Conservation (phyloP, 2,113 vertebrate genomes). For the Agapornis roseicollis region DNA sequence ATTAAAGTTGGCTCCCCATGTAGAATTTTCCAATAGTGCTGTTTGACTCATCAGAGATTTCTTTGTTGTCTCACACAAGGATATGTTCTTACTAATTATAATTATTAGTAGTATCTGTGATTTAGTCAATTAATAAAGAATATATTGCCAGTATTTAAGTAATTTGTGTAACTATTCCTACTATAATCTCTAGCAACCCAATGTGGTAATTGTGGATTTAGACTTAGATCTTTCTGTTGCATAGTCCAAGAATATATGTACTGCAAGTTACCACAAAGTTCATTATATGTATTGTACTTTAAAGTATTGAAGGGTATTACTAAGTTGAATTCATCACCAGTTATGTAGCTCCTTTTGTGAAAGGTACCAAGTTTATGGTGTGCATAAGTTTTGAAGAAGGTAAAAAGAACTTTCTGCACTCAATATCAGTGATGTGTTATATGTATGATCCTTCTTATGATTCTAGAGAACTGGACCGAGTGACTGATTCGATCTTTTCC, state of each 20-base stretch:
- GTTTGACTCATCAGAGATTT: not conserved
- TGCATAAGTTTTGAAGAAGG: not conserved
- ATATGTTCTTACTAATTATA: not conserved
- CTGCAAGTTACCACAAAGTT: not conserved
- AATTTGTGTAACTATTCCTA: not conserved
- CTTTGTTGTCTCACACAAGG: not conserved
- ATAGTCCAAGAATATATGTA: not conserved
- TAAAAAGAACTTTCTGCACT: not conserved
- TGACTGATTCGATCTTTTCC: not conserved
- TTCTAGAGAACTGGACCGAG: not conserved
- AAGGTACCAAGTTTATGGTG: not conserved
- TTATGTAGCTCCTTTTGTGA: not conserved
- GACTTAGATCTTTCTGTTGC: not conserved
- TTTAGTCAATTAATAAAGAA: not conserved
- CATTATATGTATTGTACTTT: not conserved
- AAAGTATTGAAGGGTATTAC: not conserved
- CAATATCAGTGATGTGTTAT: not conserved
- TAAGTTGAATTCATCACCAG: not conserved
- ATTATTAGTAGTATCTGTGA: not conserved
- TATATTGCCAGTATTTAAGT: not conserved
- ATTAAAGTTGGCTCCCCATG: not conserved
- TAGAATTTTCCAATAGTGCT: not conserved
- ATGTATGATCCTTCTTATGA: rapidly evolving
- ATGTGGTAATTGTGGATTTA: not conserved
- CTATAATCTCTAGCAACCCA: rapidly evolving